Conservation (phyloP, 35 echinoderm and acorn worm species). For the Nesometra sesokonis region DNA sequence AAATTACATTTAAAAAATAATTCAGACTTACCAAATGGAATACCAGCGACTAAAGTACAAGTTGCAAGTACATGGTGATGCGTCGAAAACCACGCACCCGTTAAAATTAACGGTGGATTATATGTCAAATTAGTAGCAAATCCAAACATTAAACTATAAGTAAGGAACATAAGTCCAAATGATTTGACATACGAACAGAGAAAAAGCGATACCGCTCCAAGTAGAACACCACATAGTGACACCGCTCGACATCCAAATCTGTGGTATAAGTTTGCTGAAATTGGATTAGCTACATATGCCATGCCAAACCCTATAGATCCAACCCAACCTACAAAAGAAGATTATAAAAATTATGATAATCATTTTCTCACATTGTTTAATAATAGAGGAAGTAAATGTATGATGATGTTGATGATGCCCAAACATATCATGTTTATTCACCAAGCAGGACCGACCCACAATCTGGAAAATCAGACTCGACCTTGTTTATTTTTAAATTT, state of each 20-base stretch:
- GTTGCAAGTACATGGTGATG: slow-evolving; percentile 82
- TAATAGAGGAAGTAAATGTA: no score
- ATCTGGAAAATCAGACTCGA: no score
- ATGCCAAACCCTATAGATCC: slow-evolving; percentile 89
- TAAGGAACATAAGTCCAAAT: slow-evolving; percentile 62
- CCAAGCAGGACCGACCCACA: no score
- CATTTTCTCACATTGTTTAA: no score
- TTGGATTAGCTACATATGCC: slow-evolving; percentile 77
- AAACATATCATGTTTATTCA: no score
- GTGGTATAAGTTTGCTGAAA: slow-evolving; percentile 68
- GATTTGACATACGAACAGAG: slow-evolving; percentile 63
- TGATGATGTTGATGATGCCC: no score
- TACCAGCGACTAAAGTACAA: slow-evolving; percentile 70
- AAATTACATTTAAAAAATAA: no score
- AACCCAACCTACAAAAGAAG: slow-evolving; percentile 63
- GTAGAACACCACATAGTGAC: slow-evolving; percentile 42
- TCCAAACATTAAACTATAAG: slow-evolving; percentile 90
- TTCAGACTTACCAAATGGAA: slow-evolving; percentile 78
- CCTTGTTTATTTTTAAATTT: no score
- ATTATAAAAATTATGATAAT: not conserved
- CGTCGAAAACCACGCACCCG: slow-evolving; percentile 68
- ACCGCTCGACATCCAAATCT: slow-evolving; percentile 57
- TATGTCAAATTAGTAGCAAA: slow-evolving; percentile 84
- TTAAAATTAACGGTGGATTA: slow-evolving; percentile 76
- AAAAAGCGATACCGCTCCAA: slow-evolving; percentile 55